Percentiles rank a stretch among this genome's conserved stretches.
These are phyloP conservation scores for Galeopsomyia nigrocyanea DNA, from an alignment of 2,888 invertebrate genomes.

Conservation along the genomic window DNA sequence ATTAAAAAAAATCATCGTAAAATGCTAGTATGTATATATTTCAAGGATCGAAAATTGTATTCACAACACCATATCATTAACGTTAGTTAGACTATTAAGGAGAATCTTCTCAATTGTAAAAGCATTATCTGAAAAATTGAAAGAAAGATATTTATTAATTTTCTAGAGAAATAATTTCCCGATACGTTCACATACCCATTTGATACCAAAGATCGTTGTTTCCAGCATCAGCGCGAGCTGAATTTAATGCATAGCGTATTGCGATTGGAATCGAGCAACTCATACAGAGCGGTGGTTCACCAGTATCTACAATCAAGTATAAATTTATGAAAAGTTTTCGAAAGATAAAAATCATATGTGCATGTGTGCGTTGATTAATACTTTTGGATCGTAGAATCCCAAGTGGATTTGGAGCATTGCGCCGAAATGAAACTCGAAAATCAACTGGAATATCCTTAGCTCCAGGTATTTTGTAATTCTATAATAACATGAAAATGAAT, in stretches of 20 bases:
- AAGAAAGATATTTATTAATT: neutral
- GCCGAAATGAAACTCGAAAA: slow-evolving; percentile 78
- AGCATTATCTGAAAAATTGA: slow-evolving; percentile 1
- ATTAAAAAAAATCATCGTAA: too few species aligned
- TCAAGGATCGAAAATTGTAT: too few species aligned
- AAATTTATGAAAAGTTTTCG: too few species aligned
- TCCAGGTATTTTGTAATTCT: slow-evolving; percentile 82
- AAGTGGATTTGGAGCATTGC: slow-evolving; percentile 75
- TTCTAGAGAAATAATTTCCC: neutral
- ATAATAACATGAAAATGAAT: slow-evolving; percentile 4
- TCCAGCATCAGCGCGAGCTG: slow-evolving; percentile 77
- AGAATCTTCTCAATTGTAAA: neutral
- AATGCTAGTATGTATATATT: too few species aligned
- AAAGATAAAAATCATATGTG: too few species aligned
- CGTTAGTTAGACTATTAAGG: neutral
- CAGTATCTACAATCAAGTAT: slow-evolving; percentile 68
- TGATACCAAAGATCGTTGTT: slow-evolving; percentile 73
- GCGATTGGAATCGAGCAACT: slow-evolving; percentile 73
- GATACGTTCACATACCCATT: slow-evolving; percentile 69
- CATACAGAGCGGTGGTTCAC: slow-evolving; percentile 72
- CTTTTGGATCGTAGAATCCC: slow-evolving; percentile 84
- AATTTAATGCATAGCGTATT: slow-evolving; percentile 77
- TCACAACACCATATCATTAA: neutral
- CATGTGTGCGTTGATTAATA: slow-evolving; percentile 48
- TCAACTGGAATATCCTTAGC: slow-evolving; percentile 85